Percentiles rank a stretch among this genome's conserved stretches.
Conservation (phyloP, 2,888 invertebrate genomes). For the Aplocera efformata region DNA sequence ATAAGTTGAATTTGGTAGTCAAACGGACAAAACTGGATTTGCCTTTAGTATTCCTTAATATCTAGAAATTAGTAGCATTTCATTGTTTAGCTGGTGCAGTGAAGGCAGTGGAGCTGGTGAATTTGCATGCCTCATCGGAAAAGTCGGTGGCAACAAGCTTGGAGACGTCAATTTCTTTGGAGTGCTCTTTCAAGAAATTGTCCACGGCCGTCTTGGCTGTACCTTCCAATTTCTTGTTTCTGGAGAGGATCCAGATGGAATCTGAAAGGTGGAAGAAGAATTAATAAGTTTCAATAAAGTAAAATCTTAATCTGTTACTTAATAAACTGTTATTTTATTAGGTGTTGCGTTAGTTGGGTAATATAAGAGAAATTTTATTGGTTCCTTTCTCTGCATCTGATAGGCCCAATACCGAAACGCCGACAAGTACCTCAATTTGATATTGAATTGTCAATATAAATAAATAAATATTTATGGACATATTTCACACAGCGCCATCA, state of each 20-base stretch:
- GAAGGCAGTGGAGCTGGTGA: conserved; percentile 43
- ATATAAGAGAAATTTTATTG: too few relatives aligned
- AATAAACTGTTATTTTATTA: too few relatives aligned
- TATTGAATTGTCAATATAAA: too few relatives aligned
- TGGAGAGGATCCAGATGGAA: conserved; percentile 58
- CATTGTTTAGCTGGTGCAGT: conserved; percentile 42
- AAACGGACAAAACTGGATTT: background rate
- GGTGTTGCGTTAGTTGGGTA: too few relatives aligned
- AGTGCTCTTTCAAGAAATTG: conserved; percentile 49
- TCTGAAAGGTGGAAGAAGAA: conserved; percentile 40
- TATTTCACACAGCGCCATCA: too few relatives aligned
- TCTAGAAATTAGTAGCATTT: conserved; percentile 11
- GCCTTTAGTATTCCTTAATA: too few relatives aligned
- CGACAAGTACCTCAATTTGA: too few relatives aligned
- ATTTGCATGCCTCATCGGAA: conserved; percentile 62
- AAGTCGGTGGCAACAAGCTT: conserved; percentile 53
- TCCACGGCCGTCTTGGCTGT: conserved; percentile 57
- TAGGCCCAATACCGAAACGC: too few relatives aligned
- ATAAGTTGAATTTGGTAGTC: too few relatives aligned
- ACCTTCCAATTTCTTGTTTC: conserved; percentile 54
- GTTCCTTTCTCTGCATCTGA: too few relatives aligned
- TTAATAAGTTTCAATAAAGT: background rate
- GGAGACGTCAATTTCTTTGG: conserved; percentile 50
- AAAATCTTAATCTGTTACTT: too few relatives aligned
- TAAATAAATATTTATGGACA: background rate